Evolutionary conservation across 1,140 invertebrate genomes (phyloP).

Genomic region (Nasonia longicornis): DNA sequence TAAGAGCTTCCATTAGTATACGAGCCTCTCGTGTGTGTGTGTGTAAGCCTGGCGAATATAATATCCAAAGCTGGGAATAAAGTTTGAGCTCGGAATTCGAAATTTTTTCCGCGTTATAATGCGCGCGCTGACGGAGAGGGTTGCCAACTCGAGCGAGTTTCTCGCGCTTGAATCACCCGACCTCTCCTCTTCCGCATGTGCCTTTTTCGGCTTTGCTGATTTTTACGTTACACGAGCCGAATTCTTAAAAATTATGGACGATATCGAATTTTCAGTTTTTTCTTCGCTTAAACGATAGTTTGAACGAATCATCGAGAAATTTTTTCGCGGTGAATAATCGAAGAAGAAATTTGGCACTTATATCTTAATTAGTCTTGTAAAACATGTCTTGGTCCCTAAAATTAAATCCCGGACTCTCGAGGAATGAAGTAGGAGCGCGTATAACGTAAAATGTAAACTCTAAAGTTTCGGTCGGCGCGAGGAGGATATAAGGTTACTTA

Average conservation of each 20-base stretch:
- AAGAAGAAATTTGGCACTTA: constrained; percentile 20
- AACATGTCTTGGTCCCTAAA: constrained; percentile 28
- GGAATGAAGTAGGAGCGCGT: neutral
- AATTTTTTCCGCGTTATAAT: neutral
- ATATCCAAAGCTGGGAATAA: neutral
- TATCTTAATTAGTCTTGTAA: constrained; percentile 23
- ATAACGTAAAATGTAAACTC: neutral
- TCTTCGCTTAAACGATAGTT: too few relatives aligned
- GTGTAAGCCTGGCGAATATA: neutral
- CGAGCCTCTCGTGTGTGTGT: too few relatives aligned
- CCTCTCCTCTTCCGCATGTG: too few relatives aligned
- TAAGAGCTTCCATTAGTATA: neutral
- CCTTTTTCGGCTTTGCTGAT: neutral
- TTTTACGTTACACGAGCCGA: neutral
- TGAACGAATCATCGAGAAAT: too few relatives aligned
- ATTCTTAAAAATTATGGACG: constrained; percentile 17
- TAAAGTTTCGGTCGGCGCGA: neutral
- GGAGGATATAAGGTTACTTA: constrained; percentile 1
- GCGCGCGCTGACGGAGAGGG: too few relatives aligned
- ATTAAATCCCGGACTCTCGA: neutral
- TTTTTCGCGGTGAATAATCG: neutral
- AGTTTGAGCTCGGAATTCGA: neutral
- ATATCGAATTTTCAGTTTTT: constrained; percentile 9
- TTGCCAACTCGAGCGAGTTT: neutral
- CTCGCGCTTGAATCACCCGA: too few relatives aligned